These are phyloP conservation scores for Leptinotarsa peninsularis DNA, from an alignment of 2,888 invertebrate species.

Conservation along the genomic window DNA sequence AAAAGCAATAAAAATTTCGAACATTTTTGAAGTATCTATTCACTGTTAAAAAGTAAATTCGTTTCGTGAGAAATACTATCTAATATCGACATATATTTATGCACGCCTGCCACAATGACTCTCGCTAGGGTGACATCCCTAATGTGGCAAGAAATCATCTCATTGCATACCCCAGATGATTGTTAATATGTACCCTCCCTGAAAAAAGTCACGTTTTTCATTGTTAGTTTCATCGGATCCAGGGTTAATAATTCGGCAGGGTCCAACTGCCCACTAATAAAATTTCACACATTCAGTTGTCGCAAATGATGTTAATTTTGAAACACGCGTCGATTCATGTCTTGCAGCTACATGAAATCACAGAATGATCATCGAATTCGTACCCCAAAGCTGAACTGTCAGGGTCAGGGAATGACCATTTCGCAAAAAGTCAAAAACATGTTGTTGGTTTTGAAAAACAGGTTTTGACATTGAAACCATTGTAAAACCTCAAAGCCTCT, in stretches of 20 bases:
- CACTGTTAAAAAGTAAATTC: no score
- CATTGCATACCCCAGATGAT: conserved; percentile 24
- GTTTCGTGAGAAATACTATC: not conserved
- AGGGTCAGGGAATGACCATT: no score
- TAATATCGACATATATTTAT: not conserved
- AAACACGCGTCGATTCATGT: conserved; percentile 34
- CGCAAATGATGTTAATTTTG: conserved; percentile 45
- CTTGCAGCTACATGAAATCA: no score
- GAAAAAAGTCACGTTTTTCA: conserved; percentile 45
- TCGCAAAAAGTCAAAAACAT: no score
- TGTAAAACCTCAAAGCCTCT: no score
- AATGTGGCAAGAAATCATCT: conserved; percentile 19
- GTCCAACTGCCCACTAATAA: conserved; percentile 34
- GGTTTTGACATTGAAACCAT: no score
- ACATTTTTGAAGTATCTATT: no score
- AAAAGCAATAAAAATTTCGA: no score
- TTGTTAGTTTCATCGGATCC: conserved; percentile 29
- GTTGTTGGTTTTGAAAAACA: no score
- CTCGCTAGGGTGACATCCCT: not conserved
- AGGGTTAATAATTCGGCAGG: conserved; percentile 36
- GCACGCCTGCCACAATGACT: conserved; percentile 6
- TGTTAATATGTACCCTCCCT: conserved; percentile 39
- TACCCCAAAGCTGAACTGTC: no score
- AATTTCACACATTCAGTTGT: conserved; percentile 43
- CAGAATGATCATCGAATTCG: no score